These are phyloP conservation scores for Lipotes vexillifer DNA, from an alignment of 2,113 vertebrate species.

Conservation along the genomic window DNA sequence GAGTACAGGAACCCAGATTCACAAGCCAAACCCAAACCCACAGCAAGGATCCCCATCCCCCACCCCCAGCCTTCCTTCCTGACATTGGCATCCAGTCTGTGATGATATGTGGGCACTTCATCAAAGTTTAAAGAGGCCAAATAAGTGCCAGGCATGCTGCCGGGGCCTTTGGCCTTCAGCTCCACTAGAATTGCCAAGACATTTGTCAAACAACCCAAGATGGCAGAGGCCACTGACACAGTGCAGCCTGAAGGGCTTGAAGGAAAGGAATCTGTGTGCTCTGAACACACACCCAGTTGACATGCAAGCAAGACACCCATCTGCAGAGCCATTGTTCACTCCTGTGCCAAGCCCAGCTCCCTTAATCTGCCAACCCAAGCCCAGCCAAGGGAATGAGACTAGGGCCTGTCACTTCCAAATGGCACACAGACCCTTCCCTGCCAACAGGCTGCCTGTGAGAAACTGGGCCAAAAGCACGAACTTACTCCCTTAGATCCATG, in stretches of 20 bases:
- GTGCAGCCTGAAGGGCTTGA: not conserved
- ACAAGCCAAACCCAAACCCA: not conserved
- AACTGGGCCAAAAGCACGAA: not conserved
- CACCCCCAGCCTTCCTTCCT: not conserved
- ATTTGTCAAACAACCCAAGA: not conserved
- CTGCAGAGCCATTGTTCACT: not conserved
- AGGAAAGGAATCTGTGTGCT: not conserved
- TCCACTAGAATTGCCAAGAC: not conserved
- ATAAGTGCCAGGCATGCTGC: not conserved
- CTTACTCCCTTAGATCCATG: not conserved
- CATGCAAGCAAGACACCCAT: not conserved
- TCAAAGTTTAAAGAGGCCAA: not conserved
- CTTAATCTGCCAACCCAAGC: not conserved
- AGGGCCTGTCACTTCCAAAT: not conserved
- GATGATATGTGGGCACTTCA: not conserved
- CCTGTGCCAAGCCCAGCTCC: not conserved
- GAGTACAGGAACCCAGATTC: not conserved
- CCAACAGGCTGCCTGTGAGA: not conserved
- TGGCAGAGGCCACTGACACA: not conserved
- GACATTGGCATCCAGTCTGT: not conserved
- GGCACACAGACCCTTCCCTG: not conserved
- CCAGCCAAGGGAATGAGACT: not conserved
- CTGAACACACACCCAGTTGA: not conserved
- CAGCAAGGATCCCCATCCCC: not conserved
- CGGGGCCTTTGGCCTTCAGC: not conserved